phyloP scores from a whole-genome alignment of 2,888 invertebrate species.

The Orchesellides sinensis region DNA sequence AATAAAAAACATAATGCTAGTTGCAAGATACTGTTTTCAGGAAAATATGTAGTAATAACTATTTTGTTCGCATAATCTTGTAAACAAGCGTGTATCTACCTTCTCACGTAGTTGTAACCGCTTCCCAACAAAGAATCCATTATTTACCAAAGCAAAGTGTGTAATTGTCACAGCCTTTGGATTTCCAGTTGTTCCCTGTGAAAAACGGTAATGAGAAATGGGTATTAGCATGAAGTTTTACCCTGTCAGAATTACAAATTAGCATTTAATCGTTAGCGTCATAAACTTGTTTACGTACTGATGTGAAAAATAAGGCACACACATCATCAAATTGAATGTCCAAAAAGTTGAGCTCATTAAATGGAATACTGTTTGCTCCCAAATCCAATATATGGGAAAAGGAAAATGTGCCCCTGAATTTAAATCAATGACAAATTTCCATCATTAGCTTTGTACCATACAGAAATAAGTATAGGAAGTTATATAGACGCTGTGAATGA shows the following conservation, averaged over 20 bases:
- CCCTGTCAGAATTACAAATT: conserved; percentile 24
- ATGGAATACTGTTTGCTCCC: conserved; percentile 63
- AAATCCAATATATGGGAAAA: conserved; percentile 57
- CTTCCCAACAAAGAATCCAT: conserved; percentile 82
- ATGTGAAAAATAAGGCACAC: conserved; percentile 64
- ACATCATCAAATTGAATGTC: conserved; percentile 68
- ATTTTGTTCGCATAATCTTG: too few species aligned
- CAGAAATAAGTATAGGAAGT: not conserved
- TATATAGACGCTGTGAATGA: not conserved
- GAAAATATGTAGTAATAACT: too few species aligned
- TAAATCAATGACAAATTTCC: not conserved
- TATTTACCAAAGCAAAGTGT: conserved; percentile 87
- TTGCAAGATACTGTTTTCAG: too few species aligned
- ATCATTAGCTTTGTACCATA: not conserved
- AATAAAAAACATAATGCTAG: not conserved
- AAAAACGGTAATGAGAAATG: conserved; percentile 25
- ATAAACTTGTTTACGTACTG: conserved; percentile 32
- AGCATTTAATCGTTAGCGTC: not conserved
- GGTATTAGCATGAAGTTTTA: not conserved
- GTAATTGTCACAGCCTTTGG: conserved; percentile 87
- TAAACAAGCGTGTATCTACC: conserved; percentile 75
- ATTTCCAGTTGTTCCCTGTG: conserved; percentile 85
- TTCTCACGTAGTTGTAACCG: conserved; percentile 78
- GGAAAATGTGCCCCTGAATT: conserved; percentile 58
- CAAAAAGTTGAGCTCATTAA: conserved; percentile 41